Percentiles rank a stretch among this genome's conserved stretches.
Evolutionary conservation across 2,888 invertebrate species (phyloP).

Genomic region (Phengaris arion): DNA sequence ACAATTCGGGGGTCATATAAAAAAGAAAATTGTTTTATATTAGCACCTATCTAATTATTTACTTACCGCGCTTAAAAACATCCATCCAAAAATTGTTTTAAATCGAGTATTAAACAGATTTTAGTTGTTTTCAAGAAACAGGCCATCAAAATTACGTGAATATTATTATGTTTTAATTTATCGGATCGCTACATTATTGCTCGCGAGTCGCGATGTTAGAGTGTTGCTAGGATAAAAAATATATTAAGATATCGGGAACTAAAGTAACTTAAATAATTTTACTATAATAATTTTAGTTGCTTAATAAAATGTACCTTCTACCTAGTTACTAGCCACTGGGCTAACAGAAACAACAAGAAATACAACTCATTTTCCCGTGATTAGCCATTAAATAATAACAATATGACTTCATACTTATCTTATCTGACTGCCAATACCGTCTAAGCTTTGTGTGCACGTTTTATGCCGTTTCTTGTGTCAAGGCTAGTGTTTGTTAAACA

Average conservation of each 20-base stretch:
- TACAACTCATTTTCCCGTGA: slow-evolving; percentile 5
- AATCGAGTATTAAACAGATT: too few species aligned
- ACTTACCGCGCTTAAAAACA: too few species aligned
- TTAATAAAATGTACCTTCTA: background rate
- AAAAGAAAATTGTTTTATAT: too few species aligned
- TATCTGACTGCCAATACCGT: slow-evolving; percentile 6
- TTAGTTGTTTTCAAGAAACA: too few species aligned
- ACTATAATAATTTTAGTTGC: background rate
- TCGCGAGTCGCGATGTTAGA: too few species aligned
- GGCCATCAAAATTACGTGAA: too few species aligned
- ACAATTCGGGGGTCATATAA: too few species aligned
- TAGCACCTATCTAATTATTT: too few species aligned
- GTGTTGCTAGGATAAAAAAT: background rate
- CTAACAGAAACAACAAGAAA: background rate
- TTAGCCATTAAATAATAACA: background rate
- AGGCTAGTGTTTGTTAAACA: slow-evolving; percentile 29
- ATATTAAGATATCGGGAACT: too few species aligned
- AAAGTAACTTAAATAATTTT: background rate
- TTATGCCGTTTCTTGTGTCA: slow-evolving; percentile 32
- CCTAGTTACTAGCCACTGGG: background rate
- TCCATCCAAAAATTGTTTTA: too few species aligned
- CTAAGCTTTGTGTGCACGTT: slow-evolving; percentile 11
- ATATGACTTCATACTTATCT: slow-evolving; percentile 19
- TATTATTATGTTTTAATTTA: too few species aligned
- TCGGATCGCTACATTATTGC: too few species aligned